Evolutionary conservation across 1,140 invertebrate genomes (phyloP), one percentile per base, ranked within the genome.

Genomic region (Ceratina calcarata): DNA sequence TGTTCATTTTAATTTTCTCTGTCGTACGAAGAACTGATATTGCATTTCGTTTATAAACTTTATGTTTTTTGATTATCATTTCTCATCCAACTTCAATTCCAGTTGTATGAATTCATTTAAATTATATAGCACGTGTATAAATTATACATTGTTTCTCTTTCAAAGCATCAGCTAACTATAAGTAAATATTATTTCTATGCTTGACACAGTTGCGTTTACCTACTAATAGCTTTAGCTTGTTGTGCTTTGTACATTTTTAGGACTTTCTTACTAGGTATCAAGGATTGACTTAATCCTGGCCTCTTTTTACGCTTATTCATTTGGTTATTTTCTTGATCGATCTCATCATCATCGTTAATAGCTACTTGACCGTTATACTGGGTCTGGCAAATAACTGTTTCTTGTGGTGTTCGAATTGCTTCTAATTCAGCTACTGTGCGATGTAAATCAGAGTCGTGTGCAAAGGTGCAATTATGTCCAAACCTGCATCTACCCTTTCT

Each of bases 381-480:
- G 32, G 90, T 93, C 77, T 94, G 92, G 71, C 92, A 94, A 62
- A 94, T 90, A 13, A 93, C 53, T 45, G 91, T 93, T 86, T 94
- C 93, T 68, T 93, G 90, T 57, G 94, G 93, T 84, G 93, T 88
- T 84, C 94, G 94, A 51, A 95, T 93, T 16, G 91, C 92, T 76
- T 95, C 93, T 49, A 95, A 86, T 85, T 95, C 94, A 57, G 94
- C 92, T 65, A 92, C 87, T 64, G 92, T 93, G 76, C 94, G 94
- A 86, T 95, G 95, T 60, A 97, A 92, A 92, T 98, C 97, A 0
- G 97, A 96, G 87, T 98, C 97, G 93, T 99, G 98, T 3, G 97
- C 97, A 93, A 96, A 99, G 75, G 96, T 97, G 90, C 98, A 99
- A 81, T 97, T 98, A 86, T 97, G 97, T 7, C 98, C 98, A 93